Conservation (phyloP, 2,113 vertebrate genomes). For the Carassius gibelio region DNA sequence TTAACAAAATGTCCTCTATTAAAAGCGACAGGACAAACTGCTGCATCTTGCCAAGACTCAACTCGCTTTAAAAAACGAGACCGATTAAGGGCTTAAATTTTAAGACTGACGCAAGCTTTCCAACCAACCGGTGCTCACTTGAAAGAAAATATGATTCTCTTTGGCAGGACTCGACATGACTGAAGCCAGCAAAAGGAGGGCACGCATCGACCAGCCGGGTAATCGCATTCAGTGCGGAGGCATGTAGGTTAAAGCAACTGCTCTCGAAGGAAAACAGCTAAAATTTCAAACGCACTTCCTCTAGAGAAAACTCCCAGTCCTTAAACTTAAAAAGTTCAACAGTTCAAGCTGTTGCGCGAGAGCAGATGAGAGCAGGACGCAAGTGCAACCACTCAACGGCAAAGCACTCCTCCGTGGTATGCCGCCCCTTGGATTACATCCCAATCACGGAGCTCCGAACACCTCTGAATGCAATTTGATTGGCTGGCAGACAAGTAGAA, state of each 20-base stretch:
- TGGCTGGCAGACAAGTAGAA: slow-evolving; percentile 97
- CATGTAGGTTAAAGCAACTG: slow-evolving; percentile 54
- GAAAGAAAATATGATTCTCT: slow-evolving; percentile 90
- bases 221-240: slow-evolving; percentile 59
- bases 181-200: slow-evolving; percentile 96
- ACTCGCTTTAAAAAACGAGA: slow-evolving; percentile 59
- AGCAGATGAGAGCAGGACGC: slow-evolving; percentile 80
- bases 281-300: slow-evolving; percentile 36
- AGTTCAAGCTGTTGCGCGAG: slow-evolving; percentile 80
- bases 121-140: slow-evolving; percentile 94
- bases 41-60: slow-evolving; percentile 89
- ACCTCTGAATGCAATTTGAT: slow-evolving; percentile 93
- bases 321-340: slow-evolving; percentile 77
- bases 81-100: slow-evolving; percentile 51
- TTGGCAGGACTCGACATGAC: slow-evolving; percentile 96
- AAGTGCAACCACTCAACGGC: slow-evolving; percentile 80
- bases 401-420: slow-evolving; percentile 85
- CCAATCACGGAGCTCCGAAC: slow-evolving; percentile 73
- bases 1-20: slow-evolving; percentile 56
- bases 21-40: slow-evolving; percentile 89
- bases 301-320: not conserved
- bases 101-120: slow-evolving; percentile 83
- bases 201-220: slow-evolving; percentile 58
- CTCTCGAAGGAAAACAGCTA: slow-evolving; percentile 29
- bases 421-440: slow-evolving; percentile 80